Base-by-base conservation (phyloP, 2,888 invertebrate species). In the Acleris sparsana region DNA sequence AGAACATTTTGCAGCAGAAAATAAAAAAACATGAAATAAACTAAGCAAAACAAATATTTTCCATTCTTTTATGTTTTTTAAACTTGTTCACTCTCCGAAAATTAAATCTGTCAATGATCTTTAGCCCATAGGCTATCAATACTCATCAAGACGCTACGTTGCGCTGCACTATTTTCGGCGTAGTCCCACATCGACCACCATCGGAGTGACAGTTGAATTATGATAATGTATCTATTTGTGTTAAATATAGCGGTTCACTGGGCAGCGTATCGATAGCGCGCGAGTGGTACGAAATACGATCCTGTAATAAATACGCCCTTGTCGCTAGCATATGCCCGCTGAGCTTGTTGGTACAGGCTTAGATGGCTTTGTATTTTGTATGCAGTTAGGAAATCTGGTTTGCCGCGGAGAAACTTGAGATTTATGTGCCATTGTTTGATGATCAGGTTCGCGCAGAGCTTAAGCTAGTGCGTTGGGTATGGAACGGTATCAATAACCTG, bases 261-360 rank as follows among this genome's bases (percentile, higher is more conserved):
- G 62, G 62, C 62, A 73, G 72, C 71, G 71, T 77, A 74, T 75
- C 74, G 65, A 69, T 78, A 73, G 73, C 75, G 69, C 70, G 73
- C 69, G 73, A 83, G 80, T 73, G 86, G 69, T 55, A 69, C 68
- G 71, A 71, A 72, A 71, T 73, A 72, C 73, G 82, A 87, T 85
- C 79, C 72, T 80, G 85, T 84, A 85, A 89, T 84, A 79, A 80
- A 88, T 84, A 84, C 80, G 82, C 80, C 82, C 80, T 83, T 84
- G 83, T 76, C 72, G 72, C 76, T 46, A 74, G 73, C 83, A 83
- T 62, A 46, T 55, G 69, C 63, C 51, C 59, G 57, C 44, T 63
- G 57, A 57, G 60, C 53, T 46, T 60, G 48, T 29, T 44, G 18
- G 48, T 61, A 60, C 43, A 17, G 44, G 48, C 39, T 58, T 55